Percentiles rank a stretch among this genome's conserved stretches.
Evolutionary conservation across 37 sponge, comb jelly and placozoan species (phyloP).

Genomic region (Ephydatia muelleri): DNA sequence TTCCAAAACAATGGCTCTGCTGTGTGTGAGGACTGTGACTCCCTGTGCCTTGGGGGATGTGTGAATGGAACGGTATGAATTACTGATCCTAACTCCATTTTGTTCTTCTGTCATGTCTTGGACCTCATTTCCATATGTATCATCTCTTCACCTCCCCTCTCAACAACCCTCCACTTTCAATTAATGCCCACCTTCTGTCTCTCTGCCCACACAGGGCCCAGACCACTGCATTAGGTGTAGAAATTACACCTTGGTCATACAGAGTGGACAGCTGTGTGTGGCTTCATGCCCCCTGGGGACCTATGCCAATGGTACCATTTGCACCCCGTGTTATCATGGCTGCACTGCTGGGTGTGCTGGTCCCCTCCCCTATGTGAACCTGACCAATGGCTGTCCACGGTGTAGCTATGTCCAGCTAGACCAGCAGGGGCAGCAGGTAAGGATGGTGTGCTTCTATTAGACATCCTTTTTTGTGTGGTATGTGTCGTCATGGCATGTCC

Average conservation of each 20-base stretch:
- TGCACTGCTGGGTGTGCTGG: constrained; percentile 80
- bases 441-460: no score
- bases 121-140: background rate
- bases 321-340: background rate
- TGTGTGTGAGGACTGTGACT: constrained; percentile 52
- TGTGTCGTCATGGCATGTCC: no score
- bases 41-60: constrained; percentile 51
- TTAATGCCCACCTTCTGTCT: background rate
- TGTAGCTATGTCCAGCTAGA: no score
- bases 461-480: no score
- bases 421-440: no score
- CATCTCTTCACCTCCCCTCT: background rate
- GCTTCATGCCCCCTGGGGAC: background rate
- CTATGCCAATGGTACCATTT: background rate
- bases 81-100: background rate
- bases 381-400: constrained; percentile 59
- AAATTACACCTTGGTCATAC: background rate
- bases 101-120: background rate
- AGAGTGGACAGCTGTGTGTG: background rate
- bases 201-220: background rate
- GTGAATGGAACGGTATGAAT: constrained; percentile 29
- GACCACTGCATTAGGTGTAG: background rate
- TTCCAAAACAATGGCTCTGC: constrained; percentile 7
- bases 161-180: background rate
- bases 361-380: constrained; percentile 49